Conservation (phyloP, 2,113 vertebrate genomes). For the Alectura lathami region DNA sequence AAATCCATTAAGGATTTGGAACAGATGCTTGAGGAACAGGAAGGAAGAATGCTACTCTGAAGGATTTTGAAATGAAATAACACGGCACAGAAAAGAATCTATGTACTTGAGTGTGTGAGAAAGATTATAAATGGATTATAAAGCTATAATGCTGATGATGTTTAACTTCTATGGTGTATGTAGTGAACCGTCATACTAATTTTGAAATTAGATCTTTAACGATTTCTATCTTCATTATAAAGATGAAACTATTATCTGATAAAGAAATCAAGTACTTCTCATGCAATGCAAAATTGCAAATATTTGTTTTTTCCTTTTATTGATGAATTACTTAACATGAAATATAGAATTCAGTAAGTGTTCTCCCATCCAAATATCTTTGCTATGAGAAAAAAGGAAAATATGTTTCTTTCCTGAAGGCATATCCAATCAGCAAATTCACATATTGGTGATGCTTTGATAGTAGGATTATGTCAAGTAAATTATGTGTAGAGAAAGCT, state of each 20-base stretch:
- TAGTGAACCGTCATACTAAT: not conserved
- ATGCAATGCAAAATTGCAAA: not conserved
- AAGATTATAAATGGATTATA: not conserved
- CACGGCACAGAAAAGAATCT: not conserved
- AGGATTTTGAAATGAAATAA: not conserved
- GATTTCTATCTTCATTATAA: not conserved
- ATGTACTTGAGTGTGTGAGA: not conserved
- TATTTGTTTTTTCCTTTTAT: not conserved
- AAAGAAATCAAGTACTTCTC: not conserved
- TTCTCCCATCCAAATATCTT: not conserved
- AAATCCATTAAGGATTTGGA: not conserved
- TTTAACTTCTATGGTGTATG: accelerated
- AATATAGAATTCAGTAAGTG: not conserved
- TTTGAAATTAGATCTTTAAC: not conserved
- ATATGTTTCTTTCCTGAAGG: not conserved
- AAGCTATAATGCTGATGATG: not conserved
- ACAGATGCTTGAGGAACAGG: not conserved
- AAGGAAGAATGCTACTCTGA: not conserved
- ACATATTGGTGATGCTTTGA: not conserved
- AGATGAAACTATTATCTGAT: not conserved
- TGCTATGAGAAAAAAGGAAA: not conserved
- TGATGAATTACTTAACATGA: not conserved
- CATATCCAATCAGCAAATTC: not conserved
- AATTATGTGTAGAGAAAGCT: not conserved
- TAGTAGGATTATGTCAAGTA: not conserved